These are phyloP conservation scores for Dissostichus mawsoni DNA, from an alignment of 2,113 vertebrate species.

Conservation along the genomic window DNA sequence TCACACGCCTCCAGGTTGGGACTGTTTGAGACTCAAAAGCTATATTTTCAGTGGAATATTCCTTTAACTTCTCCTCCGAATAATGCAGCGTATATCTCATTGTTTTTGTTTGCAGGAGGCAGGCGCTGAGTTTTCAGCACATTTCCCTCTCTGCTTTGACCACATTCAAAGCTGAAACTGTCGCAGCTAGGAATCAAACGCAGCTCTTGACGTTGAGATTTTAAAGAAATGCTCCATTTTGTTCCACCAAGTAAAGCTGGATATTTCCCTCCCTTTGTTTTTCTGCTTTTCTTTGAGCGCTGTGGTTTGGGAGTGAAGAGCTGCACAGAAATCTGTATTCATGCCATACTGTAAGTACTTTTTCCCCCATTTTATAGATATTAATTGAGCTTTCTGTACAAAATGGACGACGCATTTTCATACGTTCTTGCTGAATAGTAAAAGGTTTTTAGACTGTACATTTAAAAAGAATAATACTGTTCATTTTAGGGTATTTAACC, in stretches of 20 bases:
- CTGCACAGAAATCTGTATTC: too few relatives aligned
- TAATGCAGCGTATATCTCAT: not conserved
- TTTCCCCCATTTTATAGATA: too few relatives aligned
- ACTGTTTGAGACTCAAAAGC: not conserved
- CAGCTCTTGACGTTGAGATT: slow-evolving; percentile 8
- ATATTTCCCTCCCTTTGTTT: not conserved
- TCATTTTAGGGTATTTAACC: too few relatives aligned
- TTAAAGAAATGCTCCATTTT: slow-evolving; percentile 40
- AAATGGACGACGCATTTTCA: too few relatives aligned
- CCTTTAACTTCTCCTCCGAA: not conserved
- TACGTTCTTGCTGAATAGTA: too few relatives aligned
- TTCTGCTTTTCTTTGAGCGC: not conserved
- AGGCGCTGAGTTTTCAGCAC: not conserved
- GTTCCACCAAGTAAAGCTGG: not conserved
- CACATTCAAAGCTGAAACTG: slow-evolving; percentile 44
- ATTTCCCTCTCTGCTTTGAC: slow-evolving; percentile 42
- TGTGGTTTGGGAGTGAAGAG: not conserved
- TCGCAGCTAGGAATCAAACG: slow-evolving; percentile 47
- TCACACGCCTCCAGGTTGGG: not conserved
- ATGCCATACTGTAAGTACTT: too few relatives aligned
- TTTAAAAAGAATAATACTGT: too few relatives aligned
- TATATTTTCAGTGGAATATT: not conserved
- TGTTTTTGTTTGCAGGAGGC: slow-evolving; percentile 28
- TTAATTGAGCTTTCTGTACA: too few relatives aligned
- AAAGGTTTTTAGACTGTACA: too few relatives aligned